Base-by-base conservation (phyloP, 2,797 vertebrate species). In the Clarias platycephalus region DNA sequence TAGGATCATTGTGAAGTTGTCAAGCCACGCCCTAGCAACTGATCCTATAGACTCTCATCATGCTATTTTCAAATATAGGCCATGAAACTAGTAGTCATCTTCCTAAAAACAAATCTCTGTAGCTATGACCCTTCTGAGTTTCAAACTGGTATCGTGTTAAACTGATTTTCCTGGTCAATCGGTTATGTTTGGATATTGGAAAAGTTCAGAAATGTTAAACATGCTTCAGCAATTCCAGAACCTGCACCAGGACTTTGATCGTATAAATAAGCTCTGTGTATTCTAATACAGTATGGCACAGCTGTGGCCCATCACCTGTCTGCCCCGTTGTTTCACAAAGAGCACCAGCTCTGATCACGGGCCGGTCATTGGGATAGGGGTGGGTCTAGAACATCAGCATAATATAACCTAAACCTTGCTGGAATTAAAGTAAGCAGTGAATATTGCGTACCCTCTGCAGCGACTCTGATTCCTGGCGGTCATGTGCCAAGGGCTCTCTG, bases 401-500 rank as follows among this genome's bases (percentile, higher is more conserved):
- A 64, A 20, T 64, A 44, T 18, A 64, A 64, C 6, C 40, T 44
- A 49, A 63, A 49, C 77, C 16, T 2, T 28, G 16, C n/a, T 79
- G 37, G n/a, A 79, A 64, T 64, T 79, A 49, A 24, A 26, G 3
- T 44, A 24, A 64, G 34, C 24, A 49, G 7, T 49, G 60, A 49
- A 44, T 37, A 49, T 79, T 64, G 37, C 2, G 37, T 79, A 49
- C 60, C 77, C 2, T 62, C 60, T 12, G 16, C 24, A 49, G 16
- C 1, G 37, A 60, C 34, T 68, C 18, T 10, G 44, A 28, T 82
- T 83, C 55, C 74, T 71, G 67, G 16, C 3, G 53, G 87, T 89
- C 89, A 90, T 84, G 86, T 81, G 86, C 75, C 79, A 40, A 67
- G 40, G 60, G 63, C 83, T 86, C 40, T 79, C 64, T 85, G 79